Evolutionary conservation across 2,797 vertebrate species (phyloP).

Genomic region (Gymnothorax reevesii): DNA sequence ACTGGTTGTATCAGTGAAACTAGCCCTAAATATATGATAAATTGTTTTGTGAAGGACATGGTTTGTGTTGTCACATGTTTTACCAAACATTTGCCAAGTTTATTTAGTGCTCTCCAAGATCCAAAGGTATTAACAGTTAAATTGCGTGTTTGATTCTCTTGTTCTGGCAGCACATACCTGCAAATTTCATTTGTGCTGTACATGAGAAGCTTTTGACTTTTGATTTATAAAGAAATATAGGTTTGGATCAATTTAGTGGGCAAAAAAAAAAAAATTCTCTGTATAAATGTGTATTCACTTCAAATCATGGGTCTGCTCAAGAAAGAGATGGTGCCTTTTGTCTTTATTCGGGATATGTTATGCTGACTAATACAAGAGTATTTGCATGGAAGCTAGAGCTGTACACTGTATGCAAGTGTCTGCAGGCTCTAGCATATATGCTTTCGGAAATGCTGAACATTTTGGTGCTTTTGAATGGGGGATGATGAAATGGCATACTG

Average conservation of each 20-base stretch:
- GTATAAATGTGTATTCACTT: slow-evolving; percentile 15
- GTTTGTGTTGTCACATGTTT: background rate
- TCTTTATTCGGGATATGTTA: background rate
- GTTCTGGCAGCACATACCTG: background rate
- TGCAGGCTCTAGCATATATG: background rate
- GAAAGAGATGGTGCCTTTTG: background rate
- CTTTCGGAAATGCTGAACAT: background rate
- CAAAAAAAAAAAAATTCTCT: background rate
- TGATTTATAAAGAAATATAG: background rate
- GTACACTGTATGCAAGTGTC: background rate
- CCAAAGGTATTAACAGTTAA: background rate
- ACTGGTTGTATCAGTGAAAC: no score
- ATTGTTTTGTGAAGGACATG: background rate
- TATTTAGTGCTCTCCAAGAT: background rate
- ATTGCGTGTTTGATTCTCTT: background rate
- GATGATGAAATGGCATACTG: background rate
- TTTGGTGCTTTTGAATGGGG: background rate
- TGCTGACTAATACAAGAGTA: background rate
- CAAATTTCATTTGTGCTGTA: background rate
- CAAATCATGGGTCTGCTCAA: background rate
- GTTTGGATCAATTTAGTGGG: background rate
- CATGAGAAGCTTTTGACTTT: background rate
- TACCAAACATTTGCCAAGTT: background rate
- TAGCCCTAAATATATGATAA: background rate
- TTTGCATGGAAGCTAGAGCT: background rate